phyloP scores from a whole-genome alignment of 2,797 vertebrate genomes.

The Valencia hispanica region DNA sequence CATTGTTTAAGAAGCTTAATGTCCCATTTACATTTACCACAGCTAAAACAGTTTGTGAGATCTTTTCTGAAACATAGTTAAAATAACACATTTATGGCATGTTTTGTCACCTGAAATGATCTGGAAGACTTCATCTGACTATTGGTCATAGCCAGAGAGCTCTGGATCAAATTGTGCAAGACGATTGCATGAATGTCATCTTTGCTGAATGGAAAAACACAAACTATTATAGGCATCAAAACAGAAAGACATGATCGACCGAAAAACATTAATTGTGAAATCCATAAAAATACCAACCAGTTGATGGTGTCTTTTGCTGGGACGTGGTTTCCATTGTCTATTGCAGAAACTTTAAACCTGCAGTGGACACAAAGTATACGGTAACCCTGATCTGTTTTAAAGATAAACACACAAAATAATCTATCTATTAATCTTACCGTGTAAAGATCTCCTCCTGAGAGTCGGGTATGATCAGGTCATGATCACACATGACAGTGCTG shows the following conservation, averaged over 20 bases:
- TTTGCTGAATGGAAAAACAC: conserved; percentile 70
- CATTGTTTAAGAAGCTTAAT: too few species aligned
- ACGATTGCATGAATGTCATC: conserved; percentile 91
- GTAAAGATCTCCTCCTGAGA: conserved; percentile 87
- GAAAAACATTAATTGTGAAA: neutral
- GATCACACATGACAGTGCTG: conserved; percentile 78
- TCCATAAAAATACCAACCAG: conserved; percentile 69
- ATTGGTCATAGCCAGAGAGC: conserved; percentile 92
- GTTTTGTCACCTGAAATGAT: conserved; percentile 88
- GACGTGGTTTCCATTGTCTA: conserved; percentile 76
- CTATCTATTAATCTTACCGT: too few species aligned
- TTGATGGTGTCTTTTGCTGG: conserved; percentile 79
- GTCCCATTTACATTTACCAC: too few species aligned
- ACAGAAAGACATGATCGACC: neutral
- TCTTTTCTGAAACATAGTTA: neutral
- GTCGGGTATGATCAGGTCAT: conserved; percentile 84
- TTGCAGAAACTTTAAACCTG: conserved; percentile 89
- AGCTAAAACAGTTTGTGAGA: too few species aligned
- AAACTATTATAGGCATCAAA: neutral
- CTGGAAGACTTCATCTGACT: conserved; percentile 90
- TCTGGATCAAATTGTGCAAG: conserved; percentile 94
- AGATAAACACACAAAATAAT: neutral
- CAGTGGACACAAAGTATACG: conserved; percentile 3
- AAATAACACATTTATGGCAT: neutral
- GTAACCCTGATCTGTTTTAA: neutral